Evolutionary conservation across 1,140 invertebrate species (phyloP).

Genomic region (Drosophila ficusphila): DNA sequence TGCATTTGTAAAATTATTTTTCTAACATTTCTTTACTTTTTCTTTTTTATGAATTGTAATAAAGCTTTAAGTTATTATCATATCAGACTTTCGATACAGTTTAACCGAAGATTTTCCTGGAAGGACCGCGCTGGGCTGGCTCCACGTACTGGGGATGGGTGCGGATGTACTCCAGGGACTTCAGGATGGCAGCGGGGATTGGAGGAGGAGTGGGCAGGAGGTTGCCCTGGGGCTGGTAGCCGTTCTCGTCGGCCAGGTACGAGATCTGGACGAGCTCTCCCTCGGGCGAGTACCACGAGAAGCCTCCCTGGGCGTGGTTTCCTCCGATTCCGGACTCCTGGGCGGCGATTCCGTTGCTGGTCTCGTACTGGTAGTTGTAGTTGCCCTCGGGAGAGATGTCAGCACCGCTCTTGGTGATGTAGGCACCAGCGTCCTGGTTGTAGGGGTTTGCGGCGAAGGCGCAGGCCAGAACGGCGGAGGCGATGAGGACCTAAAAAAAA

Average conservation of each 20-base stretch:
- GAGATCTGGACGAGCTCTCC: constrained; percentile 84
- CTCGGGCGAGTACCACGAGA: constrained; percentile 77
- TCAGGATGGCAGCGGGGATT: constrained; percentile 90
- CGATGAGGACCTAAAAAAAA: too few relatives aligned
- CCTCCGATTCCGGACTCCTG: constrained; percentile 85
- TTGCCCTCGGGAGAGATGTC: constrained; percentile 86
- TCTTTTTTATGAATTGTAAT: too few relatives aligned
- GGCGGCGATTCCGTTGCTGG: constrained; percentile 86
- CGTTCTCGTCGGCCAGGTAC: constrained; percentile 92
- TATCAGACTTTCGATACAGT: too few relatives aligned
- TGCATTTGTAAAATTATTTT: too few relatives aligned
- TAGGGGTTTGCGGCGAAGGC: constrained; percentile 27
- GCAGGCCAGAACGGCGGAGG: constrained; percentile 65
- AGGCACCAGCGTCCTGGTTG: constrained; percentile 37
- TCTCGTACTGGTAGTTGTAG: constrained; percentile 84
- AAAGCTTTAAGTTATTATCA: too few relatives aligned
- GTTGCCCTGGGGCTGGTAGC: constrained; percentile 89
- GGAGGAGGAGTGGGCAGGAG: constrained; percentile 91
- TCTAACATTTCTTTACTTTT: too few relatives aligned
- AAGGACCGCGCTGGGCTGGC: not conserved
- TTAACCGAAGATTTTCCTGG: too few relatives aligned
- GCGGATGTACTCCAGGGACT: constrained; percentile 86
- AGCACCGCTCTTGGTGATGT: constrained; percentile 72
- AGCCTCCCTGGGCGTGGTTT: constrained; percentile 35
- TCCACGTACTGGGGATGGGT: constrained; percentile 83